Evolutionary conservation across 2,113 vertebrate genomes (phyloP).

Genomic region (Tyrannus savana): DNA sequence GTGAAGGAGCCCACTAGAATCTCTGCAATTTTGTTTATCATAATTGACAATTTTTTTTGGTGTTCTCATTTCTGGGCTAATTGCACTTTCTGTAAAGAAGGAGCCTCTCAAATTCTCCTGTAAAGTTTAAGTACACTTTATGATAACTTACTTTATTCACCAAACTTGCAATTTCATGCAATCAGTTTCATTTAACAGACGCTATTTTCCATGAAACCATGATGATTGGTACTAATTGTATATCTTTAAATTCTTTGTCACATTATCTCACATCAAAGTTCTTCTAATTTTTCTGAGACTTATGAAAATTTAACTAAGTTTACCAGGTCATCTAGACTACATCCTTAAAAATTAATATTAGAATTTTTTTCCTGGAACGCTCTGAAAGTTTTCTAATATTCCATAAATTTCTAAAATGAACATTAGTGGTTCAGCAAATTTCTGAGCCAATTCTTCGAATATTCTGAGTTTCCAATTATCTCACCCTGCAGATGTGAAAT

Average conservation of each 20-base stretch:
- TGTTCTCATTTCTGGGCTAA: background rate
- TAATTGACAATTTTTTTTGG: background rate
- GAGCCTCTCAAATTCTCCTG: background rate
- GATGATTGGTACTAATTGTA: background rate
- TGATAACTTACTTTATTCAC: background rate
- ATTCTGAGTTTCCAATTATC: constrained; percentile 1
- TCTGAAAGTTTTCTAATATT: constrained; percentile 5
- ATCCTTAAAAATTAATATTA: background rate
- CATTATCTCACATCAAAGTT: background rate
- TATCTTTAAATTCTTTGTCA: background rate
- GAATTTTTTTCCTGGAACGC: background rate
- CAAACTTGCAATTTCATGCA: background rate
- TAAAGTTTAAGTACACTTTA: background rate
- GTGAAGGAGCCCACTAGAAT: background rate
- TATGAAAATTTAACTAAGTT: background rate
- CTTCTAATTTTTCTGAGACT: background rate
- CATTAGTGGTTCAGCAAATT: constrained; percentile 14
- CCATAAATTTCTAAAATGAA: constrained; percentile 31
- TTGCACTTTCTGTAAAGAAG: background rate
- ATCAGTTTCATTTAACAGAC: background rate
- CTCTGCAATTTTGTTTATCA: background rate
- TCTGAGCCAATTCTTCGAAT: background rate
- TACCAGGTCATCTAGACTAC: background rate
- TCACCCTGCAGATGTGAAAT: background rate
- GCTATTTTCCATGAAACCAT: background rate